Evolutionary conservation across 30 jellyfish, hydroid and myxozoan genomes (phyloP).

Genomic region (Haliclystus octoradiatus): DNA sequence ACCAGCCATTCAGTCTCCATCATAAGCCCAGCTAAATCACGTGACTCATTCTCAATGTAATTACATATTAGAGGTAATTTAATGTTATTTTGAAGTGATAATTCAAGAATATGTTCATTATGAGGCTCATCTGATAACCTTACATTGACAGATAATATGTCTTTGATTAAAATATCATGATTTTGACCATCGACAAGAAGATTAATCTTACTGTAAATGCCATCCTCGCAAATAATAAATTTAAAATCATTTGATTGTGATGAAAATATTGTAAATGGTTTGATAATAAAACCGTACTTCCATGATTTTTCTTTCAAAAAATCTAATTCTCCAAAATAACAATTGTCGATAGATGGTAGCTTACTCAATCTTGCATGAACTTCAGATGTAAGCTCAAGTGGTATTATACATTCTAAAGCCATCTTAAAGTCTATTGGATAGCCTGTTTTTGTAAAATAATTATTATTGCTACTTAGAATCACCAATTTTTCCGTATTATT

Average conservation of each 20-base stretch:
- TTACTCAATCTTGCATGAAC: not conserved
- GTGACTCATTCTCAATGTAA: slow-evolving; percentile 10
- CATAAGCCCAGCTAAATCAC: slow-evolving; percentile 62
- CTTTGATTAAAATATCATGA: slow-evolving; percentile 11
- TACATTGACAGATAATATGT: slow-evolving; percentile 15
- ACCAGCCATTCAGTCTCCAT: slow-evolving; percentile 80
- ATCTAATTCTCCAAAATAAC: not conserved
- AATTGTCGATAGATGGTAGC: not conserved
- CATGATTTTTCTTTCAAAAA: not conserved
- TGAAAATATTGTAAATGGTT: not conserved
- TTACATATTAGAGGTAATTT: slow-evolving; percentile 4
- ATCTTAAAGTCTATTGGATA: not conserved
- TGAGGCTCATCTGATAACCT: slow-evolving; percentile 62
- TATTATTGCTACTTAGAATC: not conserved
- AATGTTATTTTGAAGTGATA: slow-evolving; percentile 12
- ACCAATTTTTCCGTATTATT: not conserved
- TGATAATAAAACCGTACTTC: not conserved
- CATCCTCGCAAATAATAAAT: not conserved
- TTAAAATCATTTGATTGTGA: not conserved
- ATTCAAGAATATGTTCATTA: slow-evolving; percentile 30
- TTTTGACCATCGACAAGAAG: slow-evolving; percentile 3
- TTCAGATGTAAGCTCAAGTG: not conserved
- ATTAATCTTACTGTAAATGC: not conserved
- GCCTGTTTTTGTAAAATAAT: not conserved
- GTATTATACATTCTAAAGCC: not conserved